Base-by-base conservation (phyloP, 2,888 invertebrate genomes). In the Pyrrhia umbra region DNA sequence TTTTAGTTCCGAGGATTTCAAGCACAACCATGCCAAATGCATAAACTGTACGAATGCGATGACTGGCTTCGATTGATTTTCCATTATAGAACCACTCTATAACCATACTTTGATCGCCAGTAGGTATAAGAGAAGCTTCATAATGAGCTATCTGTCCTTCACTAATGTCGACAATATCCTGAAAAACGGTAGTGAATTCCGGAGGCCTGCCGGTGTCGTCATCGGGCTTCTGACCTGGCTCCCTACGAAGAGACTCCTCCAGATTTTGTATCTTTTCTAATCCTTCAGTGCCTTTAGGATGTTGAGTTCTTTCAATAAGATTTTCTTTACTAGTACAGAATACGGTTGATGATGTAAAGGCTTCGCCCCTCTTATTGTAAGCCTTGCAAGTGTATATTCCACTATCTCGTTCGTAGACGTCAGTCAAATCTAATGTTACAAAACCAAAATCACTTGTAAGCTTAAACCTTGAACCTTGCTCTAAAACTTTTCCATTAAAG, bases 61-160 rank as follows among this genome's bases (percentile, higher is more conserved):
- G 98, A 90, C 98, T 98, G 42, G 98, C 98, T 88, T 97, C 97
- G 68, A 98, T 95, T 1, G 97, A 95, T 89, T 98, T 97, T 27
- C 98, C 98, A 89, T 99, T 98, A 88, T 98, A 98, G 96, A 98
- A 98, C 98, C 98, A 99, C 95, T 99, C 98, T 56, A 99, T 98
- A 23, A 97, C 96, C 98, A 99, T 98, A 21, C 97, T 97, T 90
- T 98, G 98, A 85, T 98, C 98, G 10, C 98, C 98, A 49, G 98
- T 97, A 10, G 99, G 99, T 52, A 98, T 97, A 6, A 99, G 96
- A 50, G 98, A 98, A 37, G 99, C 99, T 95, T 99, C 99, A 90
- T 99, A 99, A 91, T 99, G 99, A 77, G 99, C 99, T 79, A 99
- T 97, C 92, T 99, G 98, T 61, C 99, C 99, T 94, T 99, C 99